Evolutionary conservation across 2,113 vertebrate genomes (phyloP).

Genomic region (Eulemur rufifrons): DNA sequence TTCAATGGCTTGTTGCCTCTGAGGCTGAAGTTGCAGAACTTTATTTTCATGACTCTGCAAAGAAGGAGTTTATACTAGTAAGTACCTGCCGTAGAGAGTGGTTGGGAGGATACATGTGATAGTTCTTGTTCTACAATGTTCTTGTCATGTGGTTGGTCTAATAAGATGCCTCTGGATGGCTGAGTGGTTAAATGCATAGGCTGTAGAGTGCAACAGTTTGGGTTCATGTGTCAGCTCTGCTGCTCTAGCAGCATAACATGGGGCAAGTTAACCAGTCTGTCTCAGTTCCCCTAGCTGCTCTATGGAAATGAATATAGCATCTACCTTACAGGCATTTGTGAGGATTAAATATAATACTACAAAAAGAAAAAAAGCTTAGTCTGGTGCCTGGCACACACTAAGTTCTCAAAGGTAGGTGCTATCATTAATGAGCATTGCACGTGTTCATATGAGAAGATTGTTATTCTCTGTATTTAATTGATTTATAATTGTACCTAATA

Average conservation of each 20-base stretch:
- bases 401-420: not conserved
- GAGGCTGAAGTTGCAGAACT: constrained; percentile 89
- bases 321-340: not conserved
- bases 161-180: not conserved
- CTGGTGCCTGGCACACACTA: not conserved
- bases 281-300: not conserved
- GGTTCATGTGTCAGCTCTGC: not conserved
- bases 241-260: no score
- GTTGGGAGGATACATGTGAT: not conserved
- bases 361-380: not conserved
- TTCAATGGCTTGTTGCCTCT: constrained; percentile 96
- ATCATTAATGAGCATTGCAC: constrained; percentile 6
- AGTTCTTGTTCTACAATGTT: not conserved
- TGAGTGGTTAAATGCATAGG: not conserved
- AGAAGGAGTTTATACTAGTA: constrained; percentile 91
- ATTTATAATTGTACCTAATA: constrained; percentile 14
- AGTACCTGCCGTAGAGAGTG: constrained; percentile 71
- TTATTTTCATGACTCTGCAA: constrained; percentile 83
- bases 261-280: not conserved
- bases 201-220: not conserved
- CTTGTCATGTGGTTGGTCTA: not conserved
- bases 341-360: not conserved
- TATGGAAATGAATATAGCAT: not conserved
- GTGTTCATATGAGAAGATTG: constrained; percentile 9
- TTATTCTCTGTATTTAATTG: constrained; percentile 28